phyloP scores from a whole-genome alignment of 2,113 vertebrate genomes.

The Lepus europaeus region DNA sequence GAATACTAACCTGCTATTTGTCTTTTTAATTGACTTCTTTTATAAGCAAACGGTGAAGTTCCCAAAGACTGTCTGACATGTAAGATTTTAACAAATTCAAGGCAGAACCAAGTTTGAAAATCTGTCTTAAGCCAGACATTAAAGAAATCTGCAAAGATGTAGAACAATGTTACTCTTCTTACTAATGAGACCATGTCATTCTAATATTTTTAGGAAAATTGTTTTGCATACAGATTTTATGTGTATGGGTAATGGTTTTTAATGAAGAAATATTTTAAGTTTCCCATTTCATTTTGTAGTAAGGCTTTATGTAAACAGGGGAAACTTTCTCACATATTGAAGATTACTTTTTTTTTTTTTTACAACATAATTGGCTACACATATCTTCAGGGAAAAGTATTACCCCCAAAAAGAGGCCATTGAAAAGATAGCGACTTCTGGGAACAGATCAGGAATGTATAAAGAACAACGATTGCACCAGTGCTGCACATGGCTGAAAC shows the following conservation, averaged over 20 bases:
- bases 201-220: neutral
- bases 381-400: too few relatives aligned
- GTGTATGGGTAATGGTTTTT: neutral
- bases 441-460: too few relatives aligned
- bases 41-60: neutral
- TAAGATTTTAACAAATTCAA: constrained; percentile 7
- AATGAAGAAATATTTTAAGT: constrained; percentile 2
- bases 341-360: too few relatives aligned
- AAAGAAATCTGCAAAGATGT: constrained; percentile 37
- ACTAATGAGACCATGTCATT: neutral
- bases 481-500: too few relatives aligned
- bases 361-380: too few relatives aligned
- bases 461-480: too few relatives aligned
- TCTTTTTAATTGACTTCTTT: neutral
- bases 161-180: neutral
- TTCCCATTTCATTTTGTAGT: constrained; percentile 33
- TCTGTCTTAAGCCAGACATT: constrained; percentile 2
- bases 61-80: neutral
- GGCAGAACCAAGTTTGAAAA: neutral
- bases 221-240: constrained; percentile 4
- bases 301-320: too few relatives aligned
- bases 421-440: too few relatives aligned
- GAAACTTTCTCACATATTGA: too few relatives aligned
- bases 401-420: too few relatives aligned
- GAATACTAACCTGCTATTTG: neutral